These are phyloP conservation scores for Holothuria scabra DNA, from an alignment of 53 echinoderm and acorn worm species.

Conservation along the genomic window DNA sequence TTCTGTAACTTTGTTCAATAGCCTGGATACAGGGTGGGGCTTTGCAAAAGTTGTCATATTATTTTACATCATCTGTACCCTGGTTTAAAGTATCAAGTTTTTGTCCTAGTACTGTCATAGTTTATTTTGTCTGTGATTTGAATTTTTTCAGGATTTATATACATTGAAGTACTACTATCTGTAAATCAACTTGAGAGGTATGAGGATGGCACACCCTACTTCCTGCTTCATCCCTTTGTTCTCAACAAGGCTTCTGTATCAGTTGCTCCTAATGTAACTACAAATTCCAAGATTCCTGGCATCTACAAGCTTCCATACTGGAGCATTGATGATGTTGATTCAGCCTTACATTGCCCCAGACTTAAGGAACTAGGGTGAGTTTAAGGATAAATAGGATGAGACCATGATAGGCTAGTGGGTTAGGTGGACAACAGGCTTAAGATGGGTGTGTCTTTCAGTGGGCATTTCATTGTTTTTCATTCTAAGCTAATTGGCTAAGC, in stretches of 20 bases:
- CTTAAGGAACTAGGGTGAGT: slow-evolving; percentile 62
- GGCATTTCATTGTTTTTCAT: no score
- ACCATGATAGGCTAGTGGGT: no score
- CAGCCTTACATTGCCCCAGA: slow-evolving; percentile 60
- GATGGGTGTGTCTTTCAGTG: no score
- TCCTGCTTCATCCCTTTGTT: slow-evolving; percentile 89
- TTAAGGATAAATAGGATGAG: no score
- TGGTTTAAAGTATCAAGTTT: not conserved
- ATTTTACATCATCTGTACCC: not conserved
- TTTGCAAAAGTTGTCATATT: not conserved
- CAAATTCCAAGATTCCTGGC: slow-evolving; percentile 56
- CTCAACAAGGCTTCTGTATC: slow-evolving; percentile 63
- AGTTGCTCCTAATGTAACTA: slow-evolving; percentile 58
- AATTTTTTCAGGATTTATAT: slow-evolving; percentile 19
- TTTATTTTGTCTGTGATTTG: no score
- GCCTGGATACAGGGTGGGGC: no score
- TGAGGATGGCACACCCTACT: slow-evolving; percentile 60
- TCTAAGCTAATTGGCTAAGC: no score
- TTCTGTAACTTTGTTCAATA: no score
- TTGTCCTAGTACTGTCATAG: no score
- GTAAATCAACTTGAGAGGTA: slow-evolving; percentile 64
- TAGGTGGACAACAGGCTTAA: no score
- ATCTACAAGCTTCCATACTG: slow-evolving; percentile 73
- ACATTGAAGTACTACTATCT: slow-evolving; percentile 79
- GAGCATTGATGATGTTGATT: slow-evolving; percentile 74